A percentile compares a stretch with the other conserved stretches of the same genome.
phyloP scores from a whole-genome alignment of 2,113 vertebrate genomes.

The Morone saxatilis region DNA sequence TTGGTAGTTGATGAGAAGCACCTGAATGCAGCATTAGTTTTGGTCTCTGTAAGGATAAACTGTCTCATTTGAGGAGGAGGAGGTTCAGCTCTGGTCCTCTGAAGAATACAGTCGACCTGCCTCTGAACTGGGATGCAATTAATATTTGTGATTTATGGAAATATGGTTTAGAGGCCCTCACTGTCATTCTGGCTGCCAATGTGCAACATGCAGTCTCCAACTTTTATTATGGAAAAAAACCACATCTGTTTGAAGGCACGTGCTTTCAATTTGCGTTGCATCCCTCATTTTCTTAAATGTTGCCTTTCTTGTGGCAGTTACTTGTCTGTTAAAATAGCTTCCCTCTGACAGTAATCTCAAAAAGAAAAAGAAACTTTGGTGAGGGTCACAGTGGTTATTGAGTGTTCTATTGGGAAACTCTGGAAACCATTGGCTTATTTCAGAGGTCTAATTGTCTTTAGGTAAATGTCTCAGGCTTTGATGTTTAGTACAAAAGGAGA shows the following conservation, averaged over 20 bases:
- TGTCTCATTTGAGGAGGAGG: neutral
- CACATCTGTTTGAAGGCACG: slow-evolving; percentile 39
- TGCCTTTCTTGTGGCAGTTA: slow-evolving; percentile 52
- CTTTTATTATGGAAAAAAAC: slow-evolving; percentile 34
- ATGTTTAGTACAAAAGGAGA: slow-evolving; percentile 50
- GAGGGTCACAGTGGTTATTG: slow-evolving; percentile 13
- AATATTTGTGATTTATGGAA: slow-evolving; percentile 7
- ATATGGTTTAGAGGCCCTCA: slow-evolving; percentile 14
- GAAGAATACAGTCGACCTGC: neutral
- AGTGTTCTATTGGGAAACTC: slow-evolving; percentile 26
- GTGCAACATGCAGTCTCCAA: slow-evolving; percentile 28
- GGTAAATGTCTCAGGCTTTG: slow-evolving; percentile 53
- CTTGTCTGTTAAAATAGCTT: slow-evolving; percentile 39
- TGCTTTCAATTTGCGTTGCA: slow-evolving; percentile 41
- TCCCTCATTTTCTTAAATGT: slow-evolving; percentile 27
- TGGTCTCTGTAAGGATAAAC: neutral
- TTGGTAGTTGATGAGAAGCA: neutral
- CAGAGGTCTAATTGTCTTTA: slow-evolving; percentile 45
- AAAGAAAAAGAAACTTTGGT: slow-evolving; percentile 16
- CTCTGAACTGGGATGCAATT: slow-evolving; percentile 17
- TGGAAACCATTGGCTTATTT: slow-evolving; percentile 30
- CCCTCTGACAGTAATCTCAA: slow-evolving; percentile 5
- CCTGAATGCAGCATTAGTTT: neutral
- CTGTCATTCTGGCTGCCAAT: slow-evolving; percentile 3
- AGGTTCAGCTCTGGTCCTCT: slow-evolving; percentile 4